A percentile compares a stretch with the other conserved stretches of the same genome.
phyloP scores from a whole-genome alignment of 2,113 vertebrate genomes.

The Ptilorrhoa leucosticta region DNA sequence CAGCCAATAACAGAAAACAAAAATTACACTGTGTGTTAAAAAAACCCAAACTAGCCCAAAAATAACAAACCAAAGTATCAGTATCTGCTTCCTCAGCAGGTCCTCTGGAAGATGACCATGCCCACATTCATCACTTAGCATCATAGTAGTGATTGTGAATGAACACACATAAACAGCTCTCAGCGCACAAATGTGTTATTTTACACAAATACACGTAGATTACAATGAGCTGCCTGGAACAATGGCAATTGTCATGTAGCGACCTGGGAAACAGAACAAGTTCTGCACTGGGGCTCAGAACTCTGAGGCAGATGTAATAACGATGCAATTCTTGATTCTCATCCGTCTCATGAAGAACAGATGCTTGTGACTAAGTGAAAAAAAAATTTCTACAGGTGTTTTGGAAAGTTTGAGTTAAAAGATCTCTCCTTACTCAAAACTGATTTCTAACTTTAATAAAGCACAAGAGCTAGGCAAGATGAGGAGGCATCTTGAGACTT shows the following conservation, averaged over 20 bases:
- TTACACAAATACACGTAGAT: background rate
- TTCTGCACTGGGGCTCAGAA: background rate
- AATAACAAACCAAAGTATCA: background rate
- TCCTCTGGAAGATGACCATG: background rate
- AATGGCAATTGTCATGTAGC: background rate
- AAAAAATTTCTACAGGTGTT: background rate
- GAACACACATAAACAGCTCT: background rate
- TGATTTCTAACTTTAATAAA: background rate
- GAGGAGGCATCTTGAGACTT: background rate
- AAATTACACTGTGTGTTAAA: background rate
- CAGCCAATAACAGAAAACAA: background rate
- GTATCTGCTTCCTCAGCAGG: background rate
- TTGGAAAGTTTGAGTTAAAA: slow-evolving; percentile 35
- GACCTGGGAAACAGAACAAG: background rate
- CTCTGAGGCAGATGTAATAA: background rate
- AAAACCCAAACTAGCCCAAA: background rate
- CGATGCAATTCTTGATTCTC: background rate
- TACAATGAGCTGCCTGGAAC: background rate
- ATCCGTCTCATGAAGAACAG: background rate
- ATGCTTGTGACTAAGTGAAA: background rate
- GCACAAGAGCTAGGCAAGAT: background rate
- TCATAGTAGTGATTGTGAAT: background rate
- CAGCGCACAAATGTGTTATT: background rate
- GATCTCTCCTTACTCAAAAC: background rate
- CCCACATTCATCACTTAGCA: background rate